Evolutionary conservation across 2,113 vertebrate species (phyloP), one percentile per base, ranked within the genome.

Genomic region (Pachypanchax playfairii): DNA sequence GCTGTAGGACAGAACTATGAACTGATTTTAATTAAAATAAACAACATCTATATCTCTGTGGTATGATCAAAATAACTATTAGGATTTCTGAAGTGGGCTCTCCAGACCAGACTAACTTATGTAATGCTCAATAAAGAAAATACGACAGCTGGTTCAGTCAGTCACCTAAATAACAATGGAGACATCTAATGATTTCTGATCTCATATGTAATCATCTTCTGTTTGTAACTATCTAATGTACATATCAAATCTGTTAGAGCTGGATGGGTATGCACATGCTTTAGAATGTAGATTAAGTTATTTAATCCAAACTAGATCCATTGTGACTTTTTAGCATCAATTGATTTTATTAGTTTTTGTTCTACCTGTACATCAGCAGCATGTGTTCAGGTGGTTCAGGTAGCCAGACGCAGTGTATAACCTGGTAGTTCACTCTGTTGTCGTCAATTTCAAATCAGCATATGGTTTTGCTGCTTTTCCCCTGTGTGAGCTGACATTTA

Each of bases 1-100:
- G 47, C 24, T 24, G 52, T 49, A 48, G 43, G 62, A 52, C 63
- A 59, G 65, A 33, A 53, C 42, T 65, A 6, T 33, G 21, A 49
- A 68, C 28, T 51, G 58, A 64, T 58, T 60, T 49, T 58, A 65
- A 31, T 53, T 65, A 64, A 39, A 70, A 70, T 58, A 24, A n/a
- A n/a, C n/a, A n/a, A n/a, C n/a, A n/a, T n/a, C n/a, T 54, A 62
- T 39, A 58, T 35, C 35, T 71, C 47, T 51, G 38, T 48, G n/a
- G 20, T 70, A 15, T 79, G 65, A 59, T 79, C 54, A 68, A 42
- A 82, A 47, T 52, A 54, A 17, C 55, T 51, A 73, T 77, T 67
- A 69, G 51, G n/a, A n/a, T n/a, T n/a, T n/a, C 42, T 38, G 33
- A 39, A 67, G 28, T 44, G 63, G 50, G 49, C 73, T 61, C 50